Base-by-base conservation (phyloP, 2,888 invertebrate species). In the Drosophila austrosaltans region DNA sequence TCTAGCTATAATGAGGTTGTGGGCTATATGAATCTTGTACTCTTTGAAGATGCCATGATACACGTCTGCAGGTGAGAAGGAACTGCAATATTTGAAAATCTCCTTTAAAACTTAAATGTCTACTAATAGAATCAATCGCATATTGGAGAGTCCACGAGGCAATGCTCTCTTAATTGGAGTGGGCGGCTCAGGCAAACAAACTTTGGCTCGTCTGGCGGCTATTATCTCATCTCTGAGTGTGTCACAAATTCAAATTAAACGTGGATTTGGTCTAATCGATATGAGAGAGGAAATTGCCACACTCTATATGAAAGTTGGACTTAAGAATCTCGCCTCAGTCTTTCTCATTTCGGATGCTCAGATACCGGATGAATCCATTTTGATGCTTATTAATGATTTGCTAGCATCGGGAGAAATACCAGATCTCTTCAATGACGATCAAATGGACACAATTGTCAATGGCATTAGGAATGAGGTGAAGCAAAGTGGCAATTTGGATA, bases 271-370 rank as follows among this genome's bases (percentile, higher is more conserved):
- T 3, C 94, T 97, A 53, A 94, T 93, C 63, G 98, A 98, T 88
- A 94, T 98, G 81, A 97, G 96, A 91, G 93, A 94, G 5, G 96
- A 96, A 88, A 91, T 94, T 93, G 96, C 96, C 39, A 92, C 92
- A 2, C 93, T 98, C 7, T 98, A 98, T 91, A 92, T 96, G 72
- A 98, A 98, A 92, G 95, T 97, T 2, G 98, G 98, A 0, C 90
- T 98, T 30, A 98, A 98, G 92, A 96, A 95, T 90, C 94, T 98
- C 7, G 96, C 96, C 25, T 96, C 96, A 10, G 95, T 98, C 63
- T 98, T 98, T 92, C 92, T 99, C 39, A 97, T 99, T 95, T 98
- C 98, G 0, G 99, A 99, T 91, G 97, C 97, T 0, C 98, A 99
- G 93, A 95, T 98, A 1, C 96, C 97, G 0, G 97, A 98, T 56